These are phyloP conservation scores for Tribolium freemani DNA, from an alignment of 2,888 invertebrate genomes.

Conservation along the genomic window DNA sequence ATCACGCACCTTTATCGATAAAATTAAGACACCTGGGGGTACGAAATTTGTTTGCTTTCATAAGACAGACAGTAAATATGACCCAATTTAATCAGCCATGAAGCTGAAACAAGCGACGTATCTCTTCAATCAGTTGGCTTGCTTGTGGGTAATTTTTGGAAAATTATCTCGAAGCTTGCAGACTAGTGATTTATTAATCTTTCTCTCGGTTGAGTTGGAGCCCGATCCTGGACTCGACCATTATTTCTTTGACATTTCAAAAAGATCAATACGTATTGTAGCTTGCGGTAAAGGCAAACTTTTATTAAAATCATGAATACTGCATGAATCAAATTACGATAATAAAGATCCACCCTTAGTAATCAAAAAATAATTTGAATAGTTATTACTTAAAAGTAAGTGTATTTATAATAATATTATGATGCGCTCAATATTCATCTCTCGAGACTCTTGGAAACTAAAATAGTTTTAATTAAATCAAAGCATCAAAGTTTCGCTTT, in stretches of 20 bases:
- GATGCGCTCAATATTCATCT: too few relatives aligned
- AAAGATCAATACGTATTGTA: conserved; percentile 27
- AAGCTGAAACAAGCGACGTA: conserved; percentile 7
- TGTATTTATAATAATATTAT: too few relatives aligned
- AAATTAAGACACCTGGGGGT: conserved; percentile 29
- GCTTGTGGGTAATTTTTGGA: conserved; percentile 4
- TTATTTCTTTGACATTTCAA: conserved; percentile 21
- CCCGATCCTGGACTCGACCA: conserved; percentile 12
- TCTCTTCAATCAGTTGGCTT: background rate
- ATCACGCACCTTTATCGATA: conserved; percentile 4
- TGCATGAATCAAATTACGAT: conserved; percentile 4
- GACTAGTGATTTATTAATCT: conserved; percentile 5
- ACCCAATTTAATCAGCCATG: too few relatives aligned
- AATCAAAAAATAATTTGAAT: background rate
- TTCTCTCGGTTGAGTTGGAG: background rate
- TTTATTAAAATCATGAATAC: conserved; percentile 32
- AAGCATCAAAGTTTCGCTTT: too few relatives aligned
- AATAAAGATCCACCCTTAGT: background rate
- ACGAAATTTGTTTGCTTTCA: conserved; percentile 10
- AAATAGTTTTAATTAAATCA: too few relatives aligned
- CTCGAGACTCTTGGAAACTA: too few relatives aligned
- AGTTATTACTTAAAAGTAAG: background rate
- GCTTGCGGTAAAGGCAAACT: conserved; percentile 1
- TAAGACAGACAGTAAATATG: conserved; percentile 19
- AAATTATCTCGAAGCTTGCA: conserved; percentile 12